A percentile compares a stretch with the other conserved stretches of the same genome.
Conservation (phyloP, 2,113 vertebrate species). For the Melanerpes formicivorus region DNA sequence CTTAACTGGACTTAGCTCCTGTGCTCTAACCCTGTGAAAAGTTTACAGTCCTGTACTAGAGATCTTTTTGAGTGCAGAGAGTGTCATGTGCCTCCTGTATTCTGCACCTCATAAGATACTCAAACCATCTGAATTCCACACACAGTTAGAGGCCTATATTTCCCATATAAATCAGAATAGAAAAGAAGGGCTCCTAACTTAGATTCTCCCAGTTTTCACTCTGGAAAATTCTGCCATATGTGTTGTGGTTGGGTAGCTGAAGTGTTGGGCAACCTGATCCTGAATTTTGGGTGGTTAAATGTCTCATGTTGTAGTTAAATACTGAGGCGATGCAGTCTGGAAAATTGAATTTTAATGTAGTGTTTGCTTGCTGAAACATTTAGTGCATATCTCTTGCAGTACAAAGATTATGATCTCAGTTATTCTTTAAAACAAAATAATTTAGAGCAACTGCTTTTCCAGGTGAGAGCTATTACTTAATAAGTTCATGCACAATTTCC, state of each 20-base stretch:
- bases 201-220: constrained; percentile 14
- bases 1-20: background rate
- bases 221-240: constrained; percentile 28
- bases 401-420: background rate
- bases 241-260: constrained; percentile 11
- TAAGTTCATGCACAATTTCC: background rate
- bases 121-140: background rate
- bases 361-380: background rate
- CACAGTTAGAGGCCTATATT: background rate
- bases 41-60: background rate
- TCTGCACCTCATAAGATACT: background rate
- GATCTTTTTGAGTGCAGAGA: background rate
- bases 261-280: constrained; percentile 36
- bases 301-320: constrained; percentile 17
- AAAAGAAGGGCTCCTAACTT: background rate
- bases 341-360: background rate
- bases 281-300: constrained; percentile 14
- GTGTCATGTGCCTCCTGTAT: background rate
- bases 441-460: background rate
- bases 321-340: background rate
- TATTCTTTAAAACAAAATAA: background rate
- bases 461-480: background rate
- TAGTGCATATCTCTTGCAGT: background rate
- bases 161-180: background rate
- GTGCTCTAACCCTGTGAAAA: background rate